phyloP scores from a whole-genome alignment of 2,888 invertebrate genomes.

The Aleiodes testaceus region DNA sequence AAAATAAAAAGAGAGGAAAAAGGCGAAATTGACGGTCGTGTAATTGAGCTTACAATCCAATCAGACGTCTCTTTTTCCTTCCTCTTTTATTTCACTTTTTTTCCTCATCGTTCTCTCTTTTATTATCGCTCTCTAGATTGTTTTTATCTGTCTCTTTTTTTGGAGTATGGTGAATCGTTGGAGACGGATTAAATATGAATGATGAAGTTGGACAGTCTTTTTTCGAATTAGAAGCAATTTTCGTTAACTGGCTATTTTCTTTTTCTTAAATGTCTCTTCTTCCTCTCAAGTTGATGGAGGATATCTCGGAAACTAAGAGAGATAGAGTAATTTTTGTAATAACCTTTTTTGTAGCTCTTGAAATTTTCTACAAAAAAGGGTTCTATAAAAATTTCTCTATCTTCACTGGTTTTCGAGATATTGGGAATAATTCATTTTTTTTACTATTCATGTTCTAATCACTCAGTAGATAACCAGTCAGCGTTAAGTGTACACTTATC shows the following conservation, averaged over 20 bases:
- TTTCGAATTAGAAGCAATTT: conserved; percentile 72
- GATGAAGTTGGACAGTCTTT: conserved; percentile 42
- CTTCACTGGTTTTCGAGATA: conserved; percentile 31
- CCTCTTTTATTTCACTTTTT: conserved; percentile 3
- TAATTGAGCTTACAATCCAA: conserved; percentile 72
- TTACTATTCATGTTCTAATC: conserved; percentile 16
- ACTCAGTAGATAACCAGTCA: conserved; percentile 49
- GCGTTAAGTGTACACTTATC: conserved; percentile 62
- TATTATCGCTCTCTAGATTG: conserved; percentile 19
- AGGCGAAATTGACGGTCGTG: conserved; percentile 58
- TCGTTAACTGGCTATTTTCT: conserved; percentile 64
- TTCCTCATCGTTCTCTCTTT: not conserved
- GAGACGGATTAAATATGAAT: conserved; percentile 43
- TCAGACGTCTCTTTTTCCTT: conserved; percentile 52
- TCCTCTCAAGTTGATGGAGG: no score
- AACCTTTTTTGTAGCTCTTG: no score
- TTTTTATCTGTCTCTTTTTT: conserved; percentile 22
- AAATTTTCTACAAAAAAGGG: no score
- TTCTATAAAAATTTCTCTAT: not conserved
- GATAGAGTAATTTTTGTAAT: no score
- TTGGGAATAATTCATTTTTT: conserved; percentile 20
- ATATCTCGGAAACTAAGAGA: no score
- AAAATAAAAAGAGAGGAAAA: not conserved
- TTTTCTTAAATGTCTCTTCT: conserved; percentile 47
- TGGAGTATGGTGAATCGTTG: conserved; percentile 45